Percentiles rank a stretch among this genome's conserved stretches.
These are phyloP conservation scores for Panthera leo DNA, from an alignment of 2,113 vertebrate species.

Conservation along the genomic window DNA sequence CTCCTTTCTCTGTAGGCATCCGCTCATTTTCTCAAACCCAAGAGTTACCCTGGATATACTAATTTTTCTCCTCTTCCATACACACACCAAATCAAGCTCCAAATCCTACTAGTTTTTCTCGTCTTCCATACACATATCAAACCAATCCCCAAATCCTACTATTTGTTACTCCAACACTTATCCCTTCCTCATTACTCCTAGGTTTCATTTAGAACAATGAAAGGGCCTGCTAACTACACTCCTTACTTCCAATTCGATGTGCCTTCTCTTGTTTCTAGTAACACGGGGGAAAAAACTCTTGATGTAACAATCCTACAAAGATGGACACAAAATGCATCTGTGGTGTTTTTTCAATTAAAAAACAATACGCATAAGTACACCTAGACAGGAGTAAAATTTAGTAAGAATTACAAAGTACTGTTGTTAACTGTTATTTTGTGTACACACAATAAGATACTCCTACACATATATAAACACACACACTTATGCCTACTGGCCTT, in stretches of 20 bases:
- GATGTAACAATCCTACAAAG: neutral
- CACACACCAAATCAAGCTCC: neutral
- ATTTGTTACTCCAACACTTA: neutral
- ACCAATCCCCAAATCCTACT: neutral
- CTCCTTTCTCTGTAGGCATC: neutral
- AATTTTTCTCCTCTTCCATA: neutral
- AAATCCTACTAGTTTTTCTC: no score
- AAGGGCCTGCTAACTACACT: neutral
- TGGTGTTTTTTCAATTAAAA: neutral
- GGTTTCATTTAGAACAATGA: neutral
- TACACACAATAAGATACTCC: neutral
- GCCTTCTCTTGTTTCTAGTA: neutral
- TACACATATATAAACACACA: neutral
- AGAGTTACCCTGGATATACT: neutral
- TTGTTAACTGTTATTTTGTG: neutral
- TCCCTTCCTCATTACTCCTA: neutral
- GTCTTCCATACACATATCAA: neutral
- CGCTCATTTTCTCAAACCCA: neutral
- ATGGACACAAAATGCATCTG: neutral
- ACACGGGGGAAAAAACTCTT: neutral
- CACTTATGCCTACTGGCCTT: neutral
- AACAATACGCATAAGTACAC: neutral
- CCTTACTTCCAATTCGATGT: neutral
- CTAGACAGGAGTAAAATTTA: neutral
- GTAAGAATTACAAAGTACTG: neutral